phyloP scores from a whole-genome alignment of 2,113 vertebrate species.

The Chitala chitala region DNA sequence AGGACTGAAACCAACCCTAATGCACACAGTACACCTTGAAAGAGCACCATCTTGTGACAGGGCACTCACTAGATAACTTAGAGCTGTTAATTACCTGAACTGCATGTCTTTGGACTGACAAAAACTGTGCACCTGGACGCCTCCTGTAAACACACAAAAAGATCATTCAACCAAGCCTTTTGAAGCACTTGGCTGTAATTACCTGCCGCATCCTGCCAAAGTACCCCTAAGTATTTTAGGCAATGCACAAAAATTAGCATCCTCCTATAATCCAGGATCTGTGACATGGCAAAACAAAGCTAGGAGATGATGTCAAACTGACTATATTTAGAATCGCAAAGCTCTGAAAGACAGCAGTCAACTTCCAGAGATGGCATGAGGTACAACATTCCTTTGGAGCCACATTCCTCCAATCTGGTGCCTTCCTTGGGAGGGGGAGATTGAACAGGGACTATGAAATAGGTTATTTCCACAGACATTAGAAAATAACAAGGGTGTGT shows the following conservation, averaged over 20 bases:
- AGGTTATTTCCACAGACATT: not conserved
- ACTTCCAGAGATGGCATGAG: slow-evolving; percentile 26
- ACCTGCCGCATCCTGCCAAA: not conserved
- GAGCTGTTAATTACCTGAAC: no score
- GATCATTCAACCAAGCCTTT: no score
- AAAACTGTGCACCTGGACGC: no score
- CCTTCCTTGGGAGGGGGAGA: slow-evolving; percentile 24
- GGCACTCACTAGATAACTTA: no score
- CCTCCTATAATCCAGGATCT: not conserved
- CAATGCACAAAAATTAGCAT: not conserved
- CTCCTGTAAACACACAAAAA: no score
- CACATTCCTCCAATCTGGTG: not conserved
- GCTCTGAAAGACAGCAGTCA: slow-evolving; percentile 15
- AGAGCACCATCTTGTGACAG: no score
- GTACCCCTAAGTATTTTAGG: no score
- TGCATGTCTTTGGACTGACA: no score
- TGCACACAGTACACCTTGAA: no score
- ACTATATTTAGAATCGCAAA: slow-evolving; percentile 43
- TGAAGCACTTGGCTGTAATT: no score
- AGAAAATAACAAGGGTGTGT: not conserved
- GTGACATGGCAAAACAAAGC: slow-evolving; percentile 27
- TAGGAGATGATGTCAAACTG: not conserved
- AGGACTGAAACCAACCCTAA: no score
- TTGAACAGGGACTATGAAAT: not conserved
- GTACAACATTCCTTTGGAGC: slow-evolving; percentile 25